Percentiles rank a stretch among this genome's conserved stretches.
Evolutionary conservation across 1,140 invertebrate species (phyloP).

Genomic region (Calycopis cecrops): DNA sequence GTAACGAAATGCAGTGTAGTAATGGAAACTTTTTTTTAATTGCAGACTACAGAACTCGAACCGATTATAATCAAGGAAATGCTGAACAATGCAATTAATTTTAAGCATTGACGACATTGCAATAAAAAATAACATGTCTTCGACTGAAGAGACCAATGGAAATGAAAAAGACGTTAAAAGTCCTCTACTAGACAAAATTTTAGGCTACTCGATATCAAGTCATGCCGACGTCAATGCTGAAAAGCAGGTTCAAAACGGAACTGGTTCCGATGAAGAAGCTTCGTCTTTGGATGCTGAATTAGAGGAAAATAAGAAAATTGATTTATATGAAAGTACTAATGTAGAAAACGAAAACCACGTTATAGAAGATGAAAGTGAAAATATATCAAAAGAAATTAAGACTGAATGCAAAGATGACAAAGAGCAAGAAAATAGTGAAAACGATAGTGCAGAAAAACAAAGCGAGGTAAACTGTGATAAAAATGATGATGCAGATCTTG

Average conservation of each 20-base stretch:
- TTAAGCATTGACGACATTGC: constrained; percentile 45
- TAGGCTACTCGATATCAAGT: background rate
- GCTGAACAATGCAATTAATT: constrained; percentile 65
- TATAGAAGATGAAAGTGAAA: constrained; percentile 11
- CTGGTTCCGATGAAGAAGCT: background rate
- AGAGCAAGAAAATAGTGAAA: background rate
- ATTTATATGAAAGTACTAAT: background rate
- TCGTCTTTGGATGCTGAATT: too few species aligned
- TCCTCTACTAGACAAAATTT: background rate
- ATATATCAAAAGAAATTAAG: background rate
- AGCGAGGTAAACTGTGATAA: too few species aligned
- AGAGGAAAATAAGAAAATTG: background rate
- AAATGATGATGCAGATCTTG: background rate
- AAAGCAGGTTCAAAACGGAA: background rate
- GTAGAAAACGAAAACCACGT: background rate
- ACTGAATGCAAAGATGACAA: background rate
- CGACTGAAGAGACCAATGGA: constrained; percentile 22
- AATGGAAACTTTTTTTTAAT: constrained; percentile 26
- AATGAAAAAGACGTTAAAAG: background rate
- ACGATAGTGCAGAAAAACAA: background rate
- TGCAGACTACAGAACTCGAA: constrained; percentile 25
- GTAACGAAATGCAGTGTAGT: too few species aligned
- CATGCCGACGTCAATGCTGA: background rate
- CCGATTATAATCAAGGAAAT: constrained; percentile 29
- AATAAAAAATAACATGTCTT: constrained; percentile 47